phyloP scores from a whole-genome alignment of 2,888 invertebrate genomes.

The Oeneis ivallda region DNA sequence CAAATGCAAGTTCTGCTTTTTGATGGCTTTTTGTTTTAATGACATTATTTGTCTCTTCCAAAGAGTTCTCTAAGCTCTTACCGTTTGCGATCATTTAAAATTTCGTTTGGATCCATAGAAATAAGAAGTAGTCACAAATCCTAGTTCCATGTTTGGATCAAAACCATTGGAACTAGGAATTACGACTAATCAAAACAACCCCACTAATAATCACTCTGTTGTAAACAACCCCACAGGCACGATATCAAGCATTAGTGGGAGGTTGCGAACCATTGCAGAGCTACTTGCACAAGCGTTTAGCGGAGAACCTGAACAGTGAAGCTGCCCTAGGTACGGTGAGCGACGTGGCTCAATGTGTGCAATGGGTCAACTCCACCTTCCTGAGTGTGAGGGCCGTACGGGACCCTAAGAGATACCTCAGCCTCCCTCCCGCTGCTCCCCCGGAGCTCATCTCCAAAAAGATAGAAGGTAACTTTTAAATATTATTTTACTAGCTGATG shows the following conservation, averaged over 20 bases:
- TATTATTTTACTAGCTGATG: too few species aligned
- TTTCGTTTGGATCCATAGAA: too few species aligned
- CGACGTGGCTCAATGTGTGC: constrained; percentile 86
- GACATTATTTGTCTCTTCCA: too few species aligned
- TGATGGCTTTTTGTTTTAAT: not conserved
- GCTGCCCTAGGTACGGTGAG: constrained; percentile 87
- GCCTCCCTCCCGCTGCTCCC: constrained; percentile 77
- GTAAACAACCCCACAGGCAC: constrained; percentile 70
- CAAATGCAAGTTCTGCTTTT: not conserved
- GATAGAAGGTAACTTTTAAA: constrained; percentile 85
- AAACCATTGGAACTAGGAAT: too few species aligned
- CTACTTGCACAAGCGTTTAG: constrained; percentile 86
- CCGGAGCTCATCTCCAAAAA: constrained; percentile 83
- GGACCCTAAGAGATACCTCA: constrained; percentile 86
- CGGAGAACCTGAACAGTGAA: constrained; percentile 91
- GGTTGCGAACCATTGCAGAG: constrained; percentile 87
- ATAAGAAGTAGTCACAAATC: too few species aligned
- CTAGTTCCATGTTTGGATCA: not conserved
- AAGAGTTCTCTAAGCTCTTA: too few species aligned
- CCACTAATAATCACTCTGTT: too few species aligned
- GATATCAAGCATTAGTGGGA: constrained; percentile 86
- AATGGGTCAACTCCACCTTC: constrained; percentile 90
- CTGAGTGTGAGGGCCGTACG: constrained; percentile 87
- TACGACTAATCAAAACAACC: too few species aligned
- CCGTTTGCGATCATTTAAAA: too few species aligned